Conservation (phyloP, 2,797 vertebrate species). For the Chaenodraco wilsoni region DNA sequence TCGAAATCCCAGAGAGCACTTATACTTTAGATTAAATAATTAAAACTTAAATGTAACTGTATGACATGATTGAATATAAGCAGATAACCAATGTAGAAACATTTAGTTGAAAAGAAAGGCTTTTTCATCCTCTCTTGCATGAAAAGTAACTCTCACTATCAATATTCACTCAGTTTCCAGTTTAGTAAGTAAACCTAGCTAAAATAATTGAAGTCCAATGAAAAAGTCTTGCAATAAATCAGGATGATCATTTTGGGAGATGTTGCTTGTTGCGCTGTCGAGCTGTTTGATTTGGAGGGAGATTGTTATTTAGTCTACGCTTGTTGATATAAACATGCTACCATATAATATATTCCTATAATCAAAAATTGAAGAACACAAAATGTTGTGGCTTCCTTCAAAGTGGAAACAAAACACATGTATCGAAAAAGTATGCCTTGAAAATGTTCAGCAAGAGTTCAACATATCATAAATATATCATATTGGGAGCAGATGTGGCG, state of each 20-base stretch:
- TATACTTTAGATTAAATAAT: constrained; percentile 6
- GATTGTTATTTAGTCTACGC: background rate
- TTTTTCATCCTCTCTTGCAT: background rate
- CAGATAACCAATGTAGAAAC: constrained; percentile 7
- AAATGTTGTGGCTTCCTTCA: background rate
- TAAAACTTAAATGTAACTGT: constrained; percentile 4
- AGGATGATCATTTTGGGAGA: background rate
- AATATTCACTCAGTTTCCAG: background rate
- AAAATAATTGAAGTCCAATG: background rate
- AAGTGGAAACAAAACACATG: background rate
- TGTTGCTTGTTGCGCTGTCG: background rate
- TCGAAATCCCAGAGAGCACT: constrained; percentile 5
- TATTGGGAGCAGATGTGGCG: too few species aligned
- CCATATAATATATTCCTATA: background rate
- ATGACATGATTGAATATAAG: constrained; percentile 12
- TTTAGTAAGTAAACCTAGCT: background rate
- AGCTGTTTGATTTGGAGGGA: background rate
- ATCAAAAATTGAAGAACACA: background rate
- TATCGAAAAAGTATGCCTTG: background rate
- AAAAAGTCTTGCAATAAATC: background rate
- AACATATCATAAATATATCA: too few species aligned
- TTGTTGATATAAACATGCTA: background rate
- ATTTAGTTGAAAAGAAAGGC: background rate
- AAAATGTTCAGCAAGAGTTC: background rate
- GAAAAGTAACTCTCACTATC: background rate